Base-by-base conservation (phyloP, 2,113 vertebrate species). In the Tragelaphus scriptus region DNA sequence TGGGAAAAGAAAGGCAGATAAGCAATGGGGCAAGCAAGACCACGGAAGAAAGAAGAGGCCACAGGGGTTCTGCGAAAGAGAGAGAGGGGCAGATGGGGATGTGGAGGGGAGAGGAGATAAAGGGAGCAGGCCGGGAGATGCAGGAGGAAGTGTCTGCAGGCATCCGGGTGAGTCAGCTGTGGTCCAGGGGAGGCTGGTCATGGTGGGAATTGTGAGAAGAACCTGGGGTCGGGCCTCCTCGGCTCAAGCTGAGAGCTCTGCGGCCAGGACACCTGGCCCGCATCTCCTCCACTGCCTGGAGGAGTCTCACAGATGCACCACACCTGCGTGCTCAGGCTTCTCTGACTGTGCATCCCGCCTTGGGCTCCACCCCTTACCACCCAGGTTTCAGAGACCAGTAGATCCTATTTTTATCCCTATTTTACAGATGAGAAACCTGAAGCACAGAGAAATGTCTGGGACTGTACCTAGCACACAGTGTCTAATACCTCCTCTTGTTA, bases 231-330 rank as follows among this genome's bases (percentile, higher is more conserved):
- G 0, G 51, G 59, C n/a, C 13, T 25, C 12, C 11, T 40, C 2
- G 0, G 56, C 10, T 12, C 7, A 21, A 15, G 80, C 53, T 30
- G 26, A 1, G 7, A n/a, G 44, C 17, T 71, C 51, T 32, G 49
- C 0, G 3, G 90, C 30, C 13, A 3, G 36, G 11, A 26, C 1
- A 0, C 59, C 59, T 30, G 5, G 40, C 75, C 75, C 0, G 5
- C 16, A 3, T 40, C 59, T 68, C 59, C n/a, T 68, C 61, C 26
- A 23, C 32, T 4, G 7, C 59, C 30, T 51, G 47, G 58, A 2
- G 85, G 58, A 30, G 85, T 59, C 40, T 7, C 40, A 7, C 1
- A 44, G 58, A 6, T 10, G 4, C 25, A 15, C 40, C 71, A 25
- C 55, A 10, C 55, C 47, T 23, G 5, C 23, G 51, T 17, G 25